Conservation (phyloP, 2,888 invertebrate genomes). For the Therioaphis trifolii region DNA sequence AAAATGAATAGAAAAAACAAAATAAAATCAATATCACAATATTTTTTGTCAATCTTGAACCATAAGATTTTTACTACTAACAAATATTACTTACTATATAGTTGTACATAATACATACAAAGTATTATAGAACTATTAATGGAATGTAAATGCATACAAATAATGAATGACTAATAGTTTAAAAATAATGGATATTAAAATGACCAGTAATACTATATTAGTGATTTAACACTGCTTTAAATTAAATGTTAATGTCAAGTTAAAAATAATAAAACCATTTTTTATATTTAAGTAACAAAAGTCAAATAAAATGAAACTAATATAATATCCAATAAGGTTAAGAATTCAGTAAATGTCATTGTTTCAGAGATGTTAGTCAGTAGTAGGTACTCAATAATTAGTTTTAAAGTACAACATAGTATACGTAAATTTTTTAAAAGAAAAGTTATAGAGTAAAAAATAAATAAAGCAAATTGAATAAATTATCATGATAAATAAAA, state of each 20-base stretch:
- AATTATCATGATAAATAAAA: neutral
- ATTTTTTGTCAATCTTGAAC: neutral
- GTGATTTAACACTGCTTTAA: neutral
- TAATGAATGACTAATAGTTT: constrained; percentile 3
- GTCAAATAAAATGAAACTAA: constrained; percentile 2
- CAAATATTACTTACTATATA: too few relatives aligned
- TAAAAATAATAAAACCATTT: constrained; percentile 12
- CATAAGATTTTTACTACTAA: neutral
- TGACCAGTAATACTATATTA: neutral
- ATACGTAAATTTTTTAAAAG: neutral
- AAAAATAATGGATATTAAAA: constrained; percentile 1
- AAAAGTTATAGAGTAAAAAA: constrained; percentile 1
- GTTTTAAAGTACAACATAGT: constrained; percentile 41
- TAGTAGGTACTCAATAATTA: constrained; percentile 25
- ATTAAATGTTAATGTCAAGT: neutral
- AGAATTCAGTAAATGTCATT: constrained; percentile 41
- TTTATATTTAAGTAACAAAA: neutral
- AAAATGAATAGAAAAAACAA: neutral
- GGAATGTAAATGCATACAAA: constrained; percentile 33
- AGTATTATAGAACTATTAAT: neutral
- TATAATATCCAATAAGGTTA: neutral
- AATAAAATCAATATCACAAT: constrained; percentile 50
- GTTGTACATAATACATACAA: too few relatives aligned
- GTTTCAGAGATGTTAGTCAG: constrained; percentile 46
- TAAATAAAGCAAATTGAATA: neutral